Conservation (phyloP, 2,113 vertebrate species). For the Saccopteryx leptura region DNA sequence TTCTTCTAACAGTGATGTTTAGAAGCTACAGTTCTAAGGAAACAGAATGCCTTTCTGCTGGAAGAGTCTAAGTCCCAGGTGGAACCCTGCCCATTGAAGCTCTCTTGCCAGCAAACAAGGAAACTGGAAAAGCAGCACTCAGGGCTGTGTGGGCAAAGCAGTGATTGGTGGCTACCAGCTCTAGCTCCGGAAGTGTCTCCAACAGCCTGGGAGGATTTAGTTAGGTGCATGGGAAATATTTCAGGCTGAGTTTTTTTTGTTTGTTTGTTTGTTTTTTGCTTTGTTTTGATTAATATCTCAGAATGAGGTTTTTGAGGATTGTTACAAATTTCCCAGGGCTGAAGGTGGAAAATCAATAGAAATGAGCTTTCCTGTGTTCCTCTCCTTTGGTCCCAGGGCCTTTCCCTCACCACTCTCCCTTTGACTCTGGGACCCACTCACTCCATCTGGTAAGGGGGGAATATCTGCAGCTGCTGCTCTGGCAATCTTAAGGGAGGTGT, state of each 20-base stretch:
- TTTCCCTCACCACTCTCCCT: neutral
- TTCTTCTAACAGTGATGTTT: neutral
- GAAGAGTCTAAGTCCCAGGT: neutral
- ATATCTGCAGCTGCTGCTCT: neutral
- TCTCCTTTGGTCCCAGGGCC: neutral
- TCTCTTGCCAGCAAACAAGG: neutral
- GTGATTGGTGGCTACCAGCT: neutral
- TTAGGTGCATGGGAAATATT: neutral
- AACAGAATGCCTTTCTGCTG: neutral
- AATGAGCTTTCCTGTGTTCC: neutral
- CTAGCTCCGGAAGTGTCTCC: neutral
- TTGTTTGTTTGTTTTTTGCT: neutral
- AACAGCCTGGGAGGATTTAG: neutral
- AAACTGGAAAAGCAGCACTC: neutral
- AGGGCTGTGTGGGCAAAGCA: neutral
- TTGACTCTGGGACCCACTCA: neutral
- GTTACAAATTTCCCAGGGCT: neutral
- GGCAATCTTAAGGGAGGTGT: neutral
- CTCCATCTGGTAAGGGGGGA: neutral
- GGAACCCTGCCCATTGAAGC: neutral
- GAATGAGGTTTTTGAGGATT: neutral
- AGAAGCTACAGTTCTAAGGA: neutral
- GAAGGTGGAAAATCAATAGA: neutral
- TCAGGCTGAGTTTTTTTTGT: neutral
- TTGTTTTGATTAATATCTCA: neutral